Evolutionary conservation across 1,140 invertebrate genomes (phyloP).

Genomic region (Pseudomyrmex concolor): DNA sequence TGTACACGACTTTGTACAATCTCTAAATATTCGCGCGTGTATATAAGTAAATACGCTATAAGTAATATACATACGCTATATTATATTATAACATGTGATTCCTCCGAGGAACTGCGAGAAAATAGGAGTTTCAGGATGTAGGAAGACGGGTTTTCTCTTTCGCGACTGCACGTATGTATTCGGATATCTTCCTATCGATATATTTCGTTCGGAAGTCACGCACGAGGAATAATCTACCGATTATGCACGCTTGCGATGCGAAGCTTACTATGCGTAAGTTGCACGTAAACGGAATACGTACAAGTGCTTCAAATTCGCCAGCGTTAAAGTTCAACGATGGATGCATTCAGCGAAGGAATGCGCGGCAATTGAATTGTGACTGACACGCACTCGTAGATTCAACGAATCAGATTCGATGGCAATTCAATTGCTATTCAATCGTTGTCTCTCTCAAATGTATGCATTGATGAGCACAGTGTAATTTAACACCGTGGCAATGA

Average conservation of each 20-base stretch:
- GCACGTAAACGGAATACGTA: neutral
- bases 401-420: conserved; percentile 50
- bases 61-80: conserved; percentile 7
- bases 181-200: neutral
- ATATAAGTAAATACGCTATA: conserved; percentile 16
- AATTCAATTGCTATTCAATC: conserved; percentile 53
- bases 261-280: too few relatives aligned
- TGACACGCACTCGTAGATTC: conserved; percentile 34
- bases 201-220: neutral
- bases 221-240: neutral
- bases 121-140: conserved; percentile 61
- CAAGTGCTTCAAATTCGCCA: conserved; percentile 11
- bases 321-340: conserved; percentile 37
- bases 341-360: conserved; percentile 13
- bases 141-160: conserved; percentile 65
- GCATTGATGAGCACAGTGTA: conserved; percentile 46
- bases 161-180: neutral
- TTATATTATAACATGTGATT: neutral
- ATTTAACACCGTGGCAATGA: conserved; percentile 41
- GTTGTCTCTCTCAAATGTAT: conserved; percentile 42
- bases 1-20: conserved; percentile 52
- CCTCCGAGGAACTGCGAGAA: conserved; percentile 51
- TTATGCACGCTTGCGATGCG: neutral
- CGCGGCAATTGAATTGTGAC: conserved; percentile 37
- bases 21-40: neutral